Evolutionary conservation across 2,888 invertebrate species (phyloP).

Genomic region (Gonocerus acuteangulatus): DNA sequence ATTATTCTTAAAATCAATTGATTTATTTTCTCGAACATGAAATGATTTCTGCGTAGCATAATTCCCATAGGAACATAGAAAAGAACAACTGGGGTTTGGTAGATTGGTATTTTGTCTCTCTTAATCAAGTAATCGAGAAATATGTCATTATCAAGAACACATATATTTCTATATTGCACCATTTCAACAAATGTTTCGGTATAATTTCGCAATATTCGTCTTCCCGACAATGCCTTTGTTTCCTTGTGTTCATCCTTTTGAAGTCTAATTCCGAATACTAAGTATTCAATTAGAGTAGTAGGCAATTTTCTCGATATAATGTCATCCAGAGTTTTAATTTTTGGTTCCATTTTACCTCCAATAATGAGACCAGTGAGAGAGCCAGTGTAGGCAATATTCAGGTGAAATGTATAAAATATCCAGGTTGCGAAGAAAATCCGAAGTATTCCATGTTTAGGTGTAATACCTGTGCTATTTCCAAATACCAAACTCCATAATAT

Average conservation of each 20-base stretch:
- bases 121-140: slow-evolving; percentile 3
- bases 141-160: not conserved
- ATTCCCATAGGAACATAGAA: not conserved
- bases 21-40: slow-evolving; percentile 3
- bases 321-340: not conserved
- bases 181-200: not conserved
- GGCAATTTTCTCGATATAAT: not conserved
- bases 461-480: slow-evolving; percentile 4
- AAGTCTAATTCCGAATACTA: not conserved
- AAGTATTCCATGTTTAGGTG: not conserved
- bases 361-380: slow-evolving; percentile 14
- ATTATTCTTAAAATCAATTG: not conserved
- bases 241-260: not conserved
- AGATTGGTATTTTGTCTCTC: slow-evolving; percentile 5
- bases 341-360: slow-evolving; percentile 5
- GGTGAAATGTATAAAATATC: slow-evolving; percentile 7
- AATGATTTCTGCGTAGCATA: slow-evolving; percentile 16
- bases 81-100: not conserved
- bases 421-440: not conserved
- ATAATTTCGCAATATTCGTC: not conserved
- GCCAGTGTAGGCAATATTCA: slow-evolving; percentile 10
- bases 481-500: slow-evolving; percentile 1
- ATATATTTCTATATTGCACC: not conserved
- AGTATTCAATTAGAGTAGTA: not conserved
- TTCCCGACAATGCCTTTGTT: not conserved